Base-by-base conservation (phyloP, 2,797 vertebrate species). In the Myoxocephalus aenaeus region DNA sequence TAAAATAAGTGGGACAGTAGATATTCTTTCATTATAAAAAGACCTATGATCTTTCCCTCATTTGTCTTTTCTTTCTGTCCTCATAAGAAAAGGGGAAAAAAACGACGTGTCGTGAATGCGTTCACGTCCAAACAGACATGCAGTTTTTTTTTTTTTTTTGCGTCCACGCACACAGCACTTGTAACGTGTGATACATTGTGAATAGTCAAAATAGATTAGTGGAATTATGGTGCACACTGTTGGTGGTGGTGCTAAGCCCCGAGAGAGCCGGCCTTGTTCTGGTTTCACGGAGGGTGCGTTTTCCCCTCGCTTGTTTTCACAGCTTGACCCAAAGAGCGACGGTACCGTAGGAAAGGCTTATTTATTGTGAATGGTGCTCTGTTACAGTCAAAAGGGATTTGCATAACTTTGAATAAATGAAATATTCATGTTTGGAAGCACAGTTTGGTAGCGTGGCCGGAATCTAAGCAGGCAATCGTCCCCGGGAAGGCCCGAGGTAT, bases 351-450 rank as follows among this genome's bases (percentile, higher is more conserved):
- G 3, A 22, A 46, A 53, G 38, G 44, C 13, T 36, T n/a, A 53
- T 17, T 62, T 6, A 36, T 17, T 27, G 42, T 56, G 48, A 18
- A 29, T 27, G n/a, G 17, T 25, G 22, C 36, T 65, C 7, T 40
- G n/a, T 22, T 53, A 32, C 59, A 25, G 46, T 40, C n/a, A 4
- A 72, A 56, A 46, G 36, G 0, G 9, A 11, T 65, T 53, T 32
- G 20, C n/a, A 59, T 46, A 22, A 53, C 38, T 29, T 20, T 54
- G 25, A 73, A 70, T 56, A 42, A 25, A 61, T 70, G 1, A 42
- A 72, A 51, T 56, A 63, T 81, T 18, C n/a, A 58, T 42, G 3
- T 72, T 57, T 34, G 15, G 15, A 34, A 34, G 6, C 34, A 3
- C 34, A 29, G 22, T 62, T 34, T 32, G 9, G 38, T 18, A 38